Base-by-base conservation (phyloP, 2,888 invertebrate species). In the Cheilosia vulpina region DNA sequence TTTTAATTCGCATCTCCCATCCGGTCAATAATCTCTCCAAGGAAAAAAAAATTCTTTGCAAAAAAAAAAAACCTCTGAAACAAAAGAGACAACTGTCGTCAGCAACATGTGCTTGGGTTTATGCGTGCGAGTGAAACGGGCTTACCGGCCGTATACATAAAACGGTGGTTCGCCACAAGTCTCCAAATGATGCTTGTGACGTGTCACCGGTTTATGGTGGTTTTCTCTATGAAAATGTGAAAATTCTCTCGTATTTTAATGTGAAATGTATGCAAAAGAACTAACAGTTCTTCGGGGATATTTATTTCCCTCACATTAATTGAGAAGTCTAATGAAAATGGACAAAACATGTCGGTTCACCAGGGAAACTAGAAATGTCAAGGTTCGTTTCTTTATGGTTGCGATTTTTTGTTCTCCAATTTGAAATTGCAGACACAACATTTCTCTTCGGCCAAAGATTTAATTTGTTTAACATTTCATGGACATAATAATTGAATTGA, bases 181-280 rank as follows among this genome's bases (percentile, higher is more conserved):
- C 87, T 87, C 82, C 85, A 79, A 62, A 71, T 50, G 76, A 87
- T 53, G 73, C 58, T 66, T 77, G 87, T 88, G 88, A 88, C 88
- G 87, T 87, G 88, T 88, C 88, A 88, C 79, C 62, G 60, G 9
- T 57, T 47, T 69, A 27, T 17, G 9, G 3, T 55, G 55, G 41
- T 24, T 71, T 73, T 78, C 24, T 17, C 15, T 13, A 45, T 24
- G 13, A 62, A 68, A 55, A 52, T 63, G 43, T 45, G 19, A 24
- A 45, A 41, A 41, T 47, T 69, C 24, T 41, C 9, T n/a, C 0
- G 15, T 31, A n/a, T 21, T 63, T 57, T 21, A 2, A n/a, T 15
- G 13, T 57, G 4, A 24, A 27, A 57, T 24, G 2, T 11, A 31
- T 58, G 13, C 3, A 6, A 50, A 50, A 3, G 4, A 2, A 5